Evolutionary conservation across 2,888 invertebrate genomes (phyloP).

Genomic region (Melinaea menophilus): DNA sequence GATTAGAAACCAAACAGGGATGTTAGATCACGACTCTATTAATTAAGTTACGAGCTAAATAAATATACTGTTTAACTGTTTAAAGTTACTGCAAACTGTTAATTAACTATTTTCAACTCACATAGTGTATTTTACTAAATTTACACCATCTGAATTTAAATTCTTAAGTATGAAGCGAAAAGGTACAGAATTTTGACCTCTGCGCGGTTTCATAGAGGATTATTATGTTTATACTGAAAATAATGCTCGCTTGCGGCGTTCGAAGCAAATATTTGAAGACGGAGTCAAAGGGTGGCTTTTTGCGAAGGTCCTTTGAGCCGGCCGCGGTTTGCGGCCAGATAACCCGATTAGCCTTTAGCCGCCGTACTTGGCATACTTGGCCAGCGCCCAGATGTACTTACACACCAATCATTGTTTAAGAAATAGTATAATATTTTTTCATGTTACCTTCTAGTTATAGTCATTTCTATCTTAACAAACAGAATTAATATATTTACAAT

Average conservation of each 20-base stretch:
- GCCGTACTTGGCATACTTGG: slow-evolving; percentile 26
- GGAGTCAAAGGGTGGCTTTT: slow-evolving; percentile 72
- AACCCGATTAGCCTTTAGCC: slow-evolving; percentile 59
- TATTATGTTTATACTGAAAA: slow-evolving; percentile 75
- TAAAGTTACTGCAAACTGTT: slow-evolving; percentile 18
- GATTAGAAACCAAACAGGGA: slow-evolving; percentile 48
- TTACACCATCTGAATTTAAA: slow-evolving; percentile 27
- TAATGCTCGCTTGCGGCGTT: slow-evolving; percentile 70
- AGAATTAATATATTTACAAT: too few species aligned
- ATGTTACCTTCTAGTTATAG: too few species aligned
- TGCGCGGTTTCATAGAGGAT: slow-evolving; percentile 54
- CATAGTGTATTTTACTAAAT: slow-evolving; percentile 18
- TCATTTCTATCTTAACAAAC: too few species aligned
- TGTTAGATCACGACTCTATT: slow-evolving; percentile 56
- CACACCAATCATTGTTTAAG: too few species aligned
- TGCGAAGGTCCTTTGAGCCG: slow-evolving; percentile 64
- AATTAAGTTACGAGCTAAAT: slow-evolving; percentile 39
- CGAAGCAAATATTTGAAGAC: slow-evolving; percentile 73
- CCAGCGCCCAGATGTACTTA: slow-evolving; percentile 9
- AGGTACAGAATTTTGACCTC: slow-evolving; percentile 56
- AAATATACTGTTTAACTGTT: slow-evolving; percentile 20
- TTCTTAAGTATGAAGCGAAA: slow-evolving; percentile 36
- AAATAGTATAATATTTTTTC: too few species aligned
- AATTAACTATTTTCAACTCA: slow-evolving; percentile 21
- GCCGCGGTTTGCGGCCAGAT: slow-evolving; percentile 66